These are phyloP conservation scores for Chloropsis cyanopogon DNA, from an alignment of 2,113 vertebrate genomes.

Conservation along the genomic window DNA sequence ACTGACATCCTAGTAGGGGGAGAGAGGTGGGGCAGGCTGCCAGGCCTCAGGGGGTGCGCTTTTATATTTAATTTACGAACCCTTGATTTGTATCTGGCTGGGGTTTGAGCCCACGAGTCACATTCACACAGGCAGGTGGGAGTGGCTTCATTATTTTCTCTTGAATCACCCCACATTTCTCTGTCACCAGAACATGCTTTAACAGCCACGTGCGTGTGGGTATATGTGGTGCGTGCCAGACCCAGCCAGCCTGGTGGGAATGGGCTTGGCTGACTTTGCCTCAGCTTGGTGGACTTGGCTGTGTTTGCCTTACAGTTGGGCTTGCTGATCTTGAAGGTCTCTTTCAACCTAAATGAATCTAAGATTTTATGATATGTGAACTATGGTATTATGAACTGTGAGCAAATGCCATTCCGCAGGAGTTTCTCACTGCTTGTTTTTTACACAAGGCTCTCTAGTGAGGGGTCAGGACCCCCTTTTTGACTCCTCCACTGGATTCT, in stretches of 20 bases:
- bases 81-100: constrained; percentile 21
- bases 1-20: not conserved
- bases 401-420: not conserved
- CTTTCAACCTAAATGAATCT: not conserved
- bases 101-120: not conserved
- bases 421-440: not conserved
- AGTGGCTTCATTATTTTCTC: constrained; percentile 24
- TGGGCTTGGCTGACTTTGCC: not conserved
- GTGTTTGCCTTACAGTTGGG: not conserved
- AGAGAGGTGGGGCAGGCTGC: not conserved
- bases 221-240: not conserved
- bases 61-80: not conserved
- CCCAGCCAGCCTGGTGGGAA: not conserved
- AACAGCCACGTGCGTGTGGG: not conserved
- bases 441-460: not conserved
- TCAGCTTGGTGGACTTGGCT: constrained; percentile 25
- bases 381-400: not conserved
- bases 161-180: constrained; percentile 31
- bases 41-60: not conserved
- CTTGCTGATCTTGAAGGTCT: not conserved
- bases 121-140: not conserved
- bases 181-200: constrained; percentile 1
- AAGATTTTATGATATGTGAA: not conserved
- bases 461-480: not conserved
- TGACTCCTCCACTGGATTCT: not conserved